These are phyloP conservation scores for Cirrhinus molitorella DNA, from an alignment of 2,797 vertebrate species.

Conservation along the genomic window DNA sequence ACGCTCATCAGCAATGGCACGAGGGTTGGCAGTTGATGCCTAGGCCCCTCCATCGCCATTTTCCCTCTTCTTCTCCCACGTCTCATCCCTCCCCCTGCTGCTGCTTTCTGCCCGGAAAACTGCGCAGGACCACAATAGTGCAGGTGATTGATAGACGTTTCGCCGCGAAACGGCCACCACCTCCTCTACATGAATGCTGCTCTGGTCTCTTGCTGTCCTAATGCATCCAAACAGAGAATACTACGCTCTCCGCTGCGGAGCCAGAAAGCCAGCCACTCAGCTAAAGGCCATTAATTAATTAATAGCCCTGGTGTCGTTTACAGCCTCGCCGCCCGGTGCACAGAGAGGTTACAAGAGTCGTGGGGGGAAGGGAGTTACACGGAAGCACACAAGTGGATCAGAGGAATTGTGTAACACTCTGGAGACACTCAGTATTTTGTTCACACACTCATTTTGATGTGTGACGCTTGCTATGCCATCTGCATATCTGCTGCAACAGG, in stretches of 20 bases:
- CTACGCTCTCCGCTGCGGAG: constrained; percentile 24
- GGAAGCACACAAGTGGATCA: not conserved
- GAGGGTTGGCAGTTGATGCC: constrained; percentile 63
- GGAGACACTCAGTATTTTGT: not conserved
- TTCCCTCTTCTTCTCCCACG: constrained; percentile 64
- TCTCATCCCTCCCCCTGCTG: constrained; percentile 64
- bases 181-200: constrained; percentile 27
- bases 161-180: constrained; percentile 21
- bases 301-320: constrained; percentile 82
- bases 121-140: constrained; percentile 74
- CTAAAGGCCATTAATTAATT: constrained; percentile 83
- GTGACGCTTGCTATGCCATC: not conserved
- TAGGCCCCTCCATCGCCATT: constrained; percentile 75
- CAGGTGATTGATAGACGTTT: constrained; percentile 75
- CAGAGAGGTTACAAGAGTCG: constrained; percentile 68
- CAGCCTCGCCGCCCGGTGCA: constrained; percentile 69
- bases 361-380: constrained; percentile 24
- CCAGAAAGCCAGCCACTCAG: constrained; percentile 62
- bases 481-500: not conserved
- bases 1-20: constrained; percentile 69
- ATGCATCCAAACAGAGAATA: constrained; percentile 25
- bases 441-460: not conserved
- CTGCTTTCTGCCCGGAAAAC: constrained; percentile 52
- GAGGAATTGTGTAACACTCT: not conserved
- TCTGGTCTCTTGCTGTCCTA: not conserved